A percentile compares a stretch with the other conserved stretches of the same genome.
phyloP scores from a whole-genome alignment of 2,888 invertebrate genomes.

The Steromphala cineraria region DNA sequence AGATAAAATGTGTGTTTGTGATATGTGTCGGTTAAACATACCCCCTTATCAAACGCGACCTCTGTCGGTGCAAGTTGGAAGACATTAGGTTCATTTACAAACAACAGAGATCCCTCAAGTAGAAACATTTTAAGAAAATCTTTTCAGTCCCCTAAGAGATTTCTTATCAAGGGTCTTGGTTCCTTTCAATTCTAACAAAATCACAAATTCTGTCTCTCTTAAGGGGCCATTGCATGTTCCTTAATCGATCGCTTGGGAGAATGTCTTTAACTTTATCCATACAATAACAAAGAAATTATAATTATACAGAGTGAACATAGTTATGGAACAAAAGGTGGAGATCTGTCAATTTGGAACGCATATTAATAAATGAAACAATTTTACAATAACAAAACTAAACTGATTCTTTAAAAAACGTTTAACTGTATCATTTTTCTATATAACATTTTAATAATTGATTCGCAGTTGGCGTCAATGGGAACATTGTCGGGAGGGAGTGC shows the following conservation, averaged over 20 bases:
- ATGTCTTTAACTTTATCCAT: background rate
- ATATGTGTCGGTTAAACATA: too few species aligned
- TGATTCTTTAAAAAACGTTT: background rate
- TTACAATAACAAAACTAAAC: background rate
- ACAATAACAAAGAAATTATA: background rate
- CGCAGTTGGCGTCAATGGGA: background rate
- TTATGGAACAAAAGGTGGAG: background rate
- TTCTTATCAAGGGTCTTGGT: background rate
- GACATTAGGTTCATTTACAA: background rate
- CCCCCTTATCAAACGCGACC: background rate
- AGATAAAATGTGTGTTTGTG: too few species aligned
- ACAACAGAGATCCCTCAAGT: background rate
- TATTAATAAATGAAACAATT: background rate
- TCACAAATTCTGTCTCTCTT: background rate
- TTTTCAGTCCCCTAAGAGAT: background rate
- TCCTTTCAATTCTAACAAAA: background rate
- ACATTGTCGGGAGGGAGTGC: background rate
- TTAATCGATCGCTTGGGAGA: background rate
- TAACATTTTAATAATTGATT: background rate
- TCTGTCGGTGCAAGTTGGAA: background rate
- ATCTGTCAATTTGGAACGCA: background rate
- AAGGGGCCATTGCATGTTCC: background rate
- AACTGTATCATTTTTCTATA: conserved; percentile 1
- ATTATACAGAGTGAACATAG: background rate
- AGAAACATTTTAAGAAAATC: background rate